Evolutionary conservation across 2,113 vertebrate species (phyloP).

Genomic region (Aptenodytes forsteri): DNA sequence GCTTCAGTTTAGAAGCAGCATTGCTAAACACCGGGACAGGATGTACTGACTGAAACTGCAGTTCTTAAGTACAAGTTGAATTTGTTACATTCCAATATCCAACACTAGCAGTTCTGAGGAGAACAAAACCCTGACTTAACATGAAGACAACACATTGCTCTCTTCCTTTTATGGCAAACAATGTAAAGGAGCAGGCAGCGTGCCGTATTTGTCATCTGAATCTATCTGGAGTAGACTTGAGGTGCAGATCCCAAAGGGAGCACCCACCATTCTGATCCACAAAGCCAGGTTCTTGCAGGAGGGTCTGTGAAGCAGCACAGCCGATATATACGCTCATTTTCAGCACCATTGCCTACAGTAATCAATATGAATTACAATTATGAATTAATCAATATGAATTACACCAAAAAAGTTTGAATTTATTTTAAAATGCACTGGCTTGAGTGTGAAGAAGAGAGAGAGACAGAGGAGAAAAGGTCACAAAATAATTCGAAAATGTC

Average conservation of each 20-base stretch:
- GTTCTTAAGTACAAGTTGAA: background rate
- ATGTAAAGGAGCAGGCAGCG: background rate
- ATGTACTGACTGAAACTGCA: background rate
- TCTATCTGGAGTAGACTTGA: fast-evolving
- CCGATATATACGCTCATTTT: background rate
- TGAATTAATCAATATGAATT: background rate
- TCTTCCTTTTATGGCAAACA: background rate
- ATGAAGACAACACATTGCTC: background rate
- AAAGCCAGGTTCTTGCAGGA: background rate
- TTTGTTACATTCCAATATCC: background rate
- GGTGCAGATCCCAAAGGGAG: background rate
- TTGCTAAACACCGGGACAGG: background rate
- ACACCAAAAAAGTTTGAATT: background rate
- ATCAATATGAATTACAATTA: background rate
- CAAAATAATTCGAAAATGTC: background rate
- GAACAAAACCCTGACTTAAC: background rate
- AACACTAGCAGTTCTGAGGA: fast-evolving
- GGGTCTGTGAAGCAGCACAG: background rate
- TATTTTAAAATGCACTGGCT: background rate
- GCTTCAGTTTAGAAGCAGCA: background rate
- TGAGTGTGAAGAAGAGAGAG: background rate
- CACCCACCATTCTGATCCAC: background rate
- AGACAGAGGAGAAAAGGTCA: background rate
- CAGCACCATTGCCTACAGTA: background rate
- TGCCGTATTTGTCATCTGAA: too few relatives aligned